Conservation (phyloP, 2,797 vertebrate genomes). For the Epinephelus malabaricus region DNA sequence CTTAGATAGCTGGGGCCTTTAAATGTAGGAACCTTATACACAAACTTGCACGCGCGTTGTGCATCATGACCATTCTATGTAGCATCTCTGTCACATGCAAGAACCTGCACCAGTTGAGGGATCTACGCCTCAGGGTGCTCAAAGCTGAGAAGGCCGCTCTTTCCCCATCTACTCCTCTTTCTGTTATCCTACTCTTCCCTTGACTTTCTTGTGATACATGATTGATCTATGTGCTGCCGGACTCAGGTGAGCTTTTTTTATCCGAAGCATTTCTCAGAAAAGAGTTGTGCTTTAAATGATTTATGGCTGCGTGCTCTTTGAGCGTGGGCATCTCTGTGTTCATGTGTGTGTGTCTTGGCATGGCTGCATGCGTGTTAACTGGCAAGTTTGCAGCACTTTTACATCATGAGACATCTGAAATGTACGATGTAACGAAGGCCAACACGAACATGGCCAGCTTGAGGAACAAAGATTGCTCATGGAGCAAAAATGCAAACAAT, state of each 20-base stretch:
- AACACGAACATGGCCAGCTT: constrained; percentile 18
- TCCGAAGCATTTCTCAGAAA: constrained; percentile 73
- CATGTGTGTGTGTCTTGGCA: constrained; percentile 45
- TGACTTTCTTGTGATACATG: constrained; percentile 77
- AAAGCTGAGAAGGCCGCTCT: constrained; percentile 49
- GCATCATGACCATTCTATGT: constrained; percentile 52
- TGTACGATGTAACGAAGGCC: constrained; percentile 13
- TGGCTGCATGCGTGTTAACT: constrained; percentile 56
- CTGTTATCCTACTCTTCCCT: constrained; percentile 71
- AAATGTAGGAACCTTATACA: constrained; percentile 48
- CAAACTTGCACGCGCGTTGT: constrained; percentile 31
- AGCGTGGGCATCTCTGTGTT: constrained; percentile 59
- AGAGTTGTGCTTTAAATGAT: constrained; percentile 80
- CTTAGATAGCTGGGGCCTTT: constrained; percentile 58
- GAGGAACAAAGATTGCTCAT: neutral
- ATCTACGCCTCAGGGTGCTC: constrained; percentile 51
- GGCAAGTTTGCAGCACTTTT: constrained; percentile 58
- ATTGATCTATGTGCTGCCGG: constrained; percentile 80
- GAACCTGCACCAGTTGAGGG: constrained; percentile 43
- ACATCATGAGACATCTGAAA: constrained; percentile 56
- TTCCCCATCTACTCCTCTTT: constrained; percentile 40
- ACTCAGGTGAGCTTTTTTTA: constrained; percentile 82
- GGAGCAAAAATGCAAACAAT: constrained; percentile 34
- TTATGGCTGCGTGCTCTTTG: constrained; percentile 73
- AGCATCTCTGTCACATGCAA: constrained; percentile 55